Base-by-base conservation (phyloP, 2,888 invertebrate genomes). In the Halictus quadricinctus region DNA sequence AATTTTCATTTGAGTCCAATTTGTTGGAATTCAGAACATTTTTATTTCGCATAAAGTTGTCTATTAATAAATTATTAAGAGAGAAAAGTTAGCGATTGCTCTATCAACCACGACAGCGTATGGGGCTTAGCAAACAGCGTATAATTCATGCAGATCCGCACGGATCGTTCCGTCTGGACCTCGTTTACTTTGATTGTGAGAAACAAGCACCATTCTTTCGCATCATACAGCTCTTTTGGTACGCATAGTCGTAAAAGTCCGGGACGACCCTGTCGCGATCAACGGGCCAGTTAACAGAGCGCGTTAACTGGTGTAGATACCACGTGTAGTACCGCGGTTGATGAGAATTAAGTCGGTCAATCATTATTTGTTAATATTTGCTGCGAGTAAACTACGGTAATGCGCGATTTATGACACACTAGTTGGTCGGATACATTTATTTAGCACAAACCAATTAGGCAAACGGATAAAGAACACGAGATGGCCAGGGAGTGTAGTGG, bases 331-430 rank as follows among this genome's bases (percentile, higher is more conserved):
- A 15, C 15, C 25, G 29, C 15, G 13, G 29, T 29, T 15, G 7
- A 64, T 29, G 64, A 64, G 6, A 29, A 29, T 64, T 15, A 29
- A 29, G 64, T 7, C 64, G 6, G 15, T 15, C 15, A 64, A 64
- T 64, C 7, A 36, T 64, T 64, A 29, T 64, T 64, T 29, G 64
- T 64, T 64, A 64, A 64, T 64, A 64, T 64, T 64, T 64, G 29
- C 29, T 15, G 29, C 64, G 64, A 25, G 64, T 15, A 64, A 64
- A 64, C 64, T 64, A 15, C 15, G 29, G 29, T 64, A 64, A 64
- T 29, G 15, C 64, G 25, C 64, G 29, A 64, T 29, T 29, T 29
- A 15, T 15, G 29, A 29, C 64, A 64, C 64, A 29, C 64, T 29
- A 64, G 64, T 64, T 15, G 64, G 29, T 29, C 64, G 64, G 29